These are phyloP conservation scores for Phataginus tricuspis DNA, from an alignment of 2,797 vertebrate genomes.

Conservation along the genomic window DNA sequence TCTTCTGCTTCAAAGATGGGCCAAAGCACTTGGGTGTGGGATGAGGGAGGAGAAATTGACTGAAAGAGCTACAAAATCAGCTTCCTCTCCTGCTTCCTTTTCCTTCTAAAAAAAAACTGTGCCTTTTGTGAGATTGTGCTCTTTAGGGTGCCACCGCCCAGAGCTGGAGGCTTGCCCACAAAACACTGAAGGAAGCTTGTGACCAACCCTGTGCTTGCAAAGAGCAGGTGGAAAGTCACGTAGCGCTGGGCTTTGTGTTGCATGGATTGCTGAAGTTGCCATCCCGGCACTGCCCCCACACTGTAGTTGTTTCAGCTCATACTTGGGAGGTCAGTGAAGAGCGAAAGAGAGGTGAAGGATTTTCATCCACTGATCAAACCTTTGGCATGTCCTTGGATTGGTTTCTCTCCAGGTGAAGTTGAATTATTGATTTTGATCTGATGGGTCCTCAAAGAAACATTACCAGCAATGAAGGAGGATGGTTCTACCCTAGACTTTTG, in stretches of 20 bases:
- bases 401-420: not conserved
- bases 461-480: accelerated
- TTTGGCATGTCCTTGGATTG: not conserved
- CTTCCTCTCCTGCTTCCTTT: not conserved
- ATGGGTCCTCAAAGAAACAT: not conserved
- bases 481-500: not conserved
- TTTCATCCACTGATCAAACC: not conserved
- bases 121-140: not conserved
- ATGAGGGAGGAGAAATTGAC: conserved; percentile 4
- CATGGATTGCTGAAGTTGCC: not conserved
- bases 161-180: not conserved
- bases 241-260: not conserved
- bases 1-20: not conserved
- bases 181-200: not conserved
- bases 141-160: not conserved
- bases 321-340: not conserved
- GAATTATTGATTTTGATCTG: not conserved
- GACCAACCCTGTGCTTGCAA: not conserved
- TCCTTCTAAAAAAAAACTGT: not conserved
- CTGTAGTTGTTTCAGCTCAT: not conserved
- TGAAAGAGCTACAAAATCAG: not conserved
- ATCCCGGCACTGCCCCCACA: not conserved
- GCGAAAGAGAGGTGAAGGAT: not conserved
- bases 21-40: not conserved
- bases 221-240: too few relatives aligned